Conservation (phyloP, 53 echinoderm and acorn worm genomes). For the Luidia sarsii region DNA sequence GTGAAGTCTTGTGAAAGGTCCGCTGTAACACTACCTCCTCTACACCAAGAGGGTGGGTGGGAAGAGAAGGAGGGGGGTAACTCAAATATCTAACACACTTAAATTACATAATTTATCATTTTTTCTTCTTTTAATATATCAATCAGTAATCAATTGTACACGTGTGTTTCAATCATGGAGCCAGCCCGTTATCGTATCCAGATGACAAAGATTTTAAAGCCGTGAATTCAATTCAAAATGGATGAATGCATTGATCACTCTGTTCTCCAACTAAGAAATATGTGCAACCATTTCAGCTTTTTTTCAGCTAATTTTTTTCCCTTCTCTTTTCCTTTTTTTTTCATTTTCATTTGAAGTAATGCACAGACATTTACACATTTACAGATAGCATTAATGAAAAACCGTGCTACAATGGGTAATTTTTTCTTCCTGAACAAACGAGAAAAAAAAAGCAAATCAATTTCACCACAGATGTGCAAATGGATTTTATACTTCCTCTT, state of each 20-base stretch:
- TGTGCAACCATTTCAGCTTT: slow-evolving; percentile 61
- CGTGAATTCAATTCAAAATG: slow-evolving; percentile 26
- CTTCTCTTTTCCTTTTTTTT: slow-evolving; percentile 8
- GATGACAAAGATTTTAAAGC: slow-evolving; percentile 44
- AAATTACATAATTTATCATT: slow-evolving; percentile 56
- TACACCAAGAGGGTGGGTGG: too few relatives aligned
- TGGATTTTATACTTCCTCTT: slow-evolving; percentile 9
- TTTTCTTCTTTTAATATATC: slow-evolving; percentile 32
- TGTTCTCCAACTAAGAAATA: slow-evolving; percentile 53
- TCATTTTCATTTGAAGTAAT: slow-evolving; percentile 39
- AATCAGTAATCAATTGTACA: slow-evolving; percentile 52
- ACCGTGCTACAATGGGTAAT: slow-evolving; percentile 38
- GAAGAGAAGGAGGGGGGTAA: too few relatives aligned
- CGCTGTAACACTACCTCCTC: slow-evolving; percentile 35
- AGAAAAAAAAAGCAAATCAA: slow-evolving; percentile 20
- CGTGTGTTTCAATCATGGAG: slow-evolving; percentile 36
- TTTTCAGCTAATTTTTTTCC: slow-evolving; percentile 16
- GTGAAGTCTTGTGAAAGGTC: slow-evolving; percentile 41
- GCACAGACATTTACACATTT: slow-evolving; percentile 72
- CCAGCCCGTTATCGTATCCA: slow-evolving; percentile 41
- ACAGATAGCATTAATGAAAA: slow-evolving; percentile 47
- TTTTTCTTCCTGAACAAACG: not conserved
- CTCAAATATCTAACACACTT: slow-evolving; percentile 61
- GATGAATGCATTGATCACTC: slow-evolving; percentile 30
- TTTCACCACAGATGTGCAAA: slow-evolving; percentile 22